These are phyloP conservation scores for Lordiphosa andalusiaca DNA, from an alignment of 2,888 invertebrate species.

Conservation along the genomic window DNA sequence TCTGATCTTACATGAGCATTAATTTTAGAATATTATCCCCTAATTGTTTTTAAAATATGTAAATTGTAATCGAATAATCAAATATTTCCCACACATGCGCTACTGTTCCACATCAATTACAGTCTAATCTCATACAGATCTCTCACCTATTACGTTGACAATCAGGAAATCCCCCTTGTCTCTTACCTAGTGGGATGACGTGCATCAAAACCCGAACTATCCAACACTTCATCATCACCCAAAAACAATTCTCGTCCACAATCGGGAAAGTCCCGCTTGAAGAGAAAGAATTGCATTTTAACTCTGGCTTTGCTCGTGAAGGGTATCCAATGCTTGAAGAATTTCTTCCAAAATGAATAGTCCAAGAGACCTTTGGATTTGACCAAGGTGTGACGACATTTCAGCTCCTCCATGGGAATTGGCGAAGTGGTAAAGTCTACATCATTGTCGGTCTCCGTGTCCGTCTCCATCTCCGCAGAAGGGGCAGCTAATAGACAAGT, in stretches of 20 bases:
- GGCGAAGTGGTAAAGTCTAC: not conserved
- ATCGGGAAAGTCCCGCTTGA: constrained; percentile 75
- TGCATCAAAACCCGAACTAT: constrained; percentile 71
- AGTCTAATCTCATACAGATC: constrained; percentile 8
- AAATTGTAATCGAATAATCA: no score
- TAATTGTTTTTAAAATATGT: no score
- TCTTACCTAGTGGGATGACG: constrained; percentile 77
- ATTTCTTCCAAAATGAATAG: constrained; percentile 70
- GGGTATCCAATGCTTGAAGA: constrained; percentile 73
- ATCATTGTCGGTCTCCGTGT: constrained; percentile 26
- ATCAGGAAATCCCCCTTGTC: constrained; percentile 20
- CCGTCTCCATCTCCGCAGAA: constrained; percentile 17
- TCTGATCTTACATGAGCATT: no score
- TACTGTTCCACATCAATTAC: not conserved
- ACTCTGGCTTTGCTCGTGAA: constrained; percentile 62
- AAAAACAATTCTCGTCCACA: constrained; percentile 74
- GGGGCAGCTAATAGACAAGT: constrained; percentile 18
- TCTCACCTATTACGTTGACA: not conserved
- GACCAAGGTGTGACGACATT: constrained; percentile 69
- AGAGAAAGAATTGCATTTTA: constrained; percentile 77
- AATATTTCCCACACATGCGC: no score
- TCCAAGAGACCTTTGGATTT: constrained; percentile 68
- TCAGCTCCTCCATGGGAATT: not conserved
- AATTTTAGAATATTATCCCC: no score
- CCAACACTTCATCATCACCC: constrained; percentile 65